These are phyloP conservation scores for Xenopus petersii DNA, from an alignment of 2,797 vertebrate genomes.

Conservation along the genomic window DNA sequence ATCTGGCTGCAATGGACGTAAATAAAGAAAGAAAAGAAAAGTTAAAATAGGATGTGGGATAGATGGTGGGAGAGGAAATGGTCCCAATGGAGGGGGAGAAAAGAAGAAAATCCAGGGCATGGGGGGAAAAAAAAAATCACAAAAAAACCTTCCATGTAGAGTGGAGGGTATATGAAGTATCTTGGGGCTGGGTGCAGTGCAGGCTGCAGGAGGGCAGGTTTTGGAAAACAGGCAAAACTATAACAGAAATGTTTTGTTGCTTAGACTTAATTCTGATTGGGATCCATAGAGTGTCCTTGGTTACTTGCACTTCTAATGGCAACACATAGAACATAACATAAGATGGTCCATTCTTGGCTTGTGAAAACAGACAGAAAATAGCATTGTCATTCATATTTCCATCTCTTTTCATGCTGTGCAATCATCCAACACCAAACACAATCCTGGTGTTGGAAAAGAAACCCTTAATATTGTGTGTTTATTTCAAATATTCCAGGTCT, in stretches of 20 bases:
- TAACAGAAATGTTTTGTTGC: slow-evolving; percentile 46
- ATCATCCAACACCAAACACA: neutral
- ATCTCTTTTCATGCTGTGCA: neutral
- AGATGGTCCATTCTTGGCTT: too few relatives aligned
- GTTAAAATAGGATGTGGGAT: slow-evolving; percentile 79
- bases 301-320: neutral
- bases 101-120: slow-evolving; percentile 49
- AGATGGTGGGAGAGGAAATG: slow-evolving; percentile 68
- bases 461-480: neutral
- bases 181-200: slow-evolving; percentile 55
- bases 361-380: neutral
- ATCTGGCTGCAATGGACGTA: slow-evolving; percentile 80
- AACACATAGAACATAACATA: neutral
- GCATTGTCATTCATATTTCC: neutral
- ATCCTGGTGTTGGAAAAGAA: neutral
- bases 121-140: neutral
- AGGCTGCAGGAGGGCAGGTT: slow-evolving; percentile 61
- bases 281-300: neutral
- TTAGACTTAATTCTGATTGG: slow-evolving; percentile 39
- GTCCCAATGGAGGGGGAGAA: slow-evolving; percentile 59
- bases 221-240: slow-evolving; percentile 59
- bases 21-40: slow-evolving; percentile 84
- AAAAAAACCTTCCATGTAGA: slow-evolving; percentile 50
- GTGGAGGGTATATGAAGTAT: slow-evolving; percentile 53
- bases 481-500: neutral